Evolutionary conservation across 1,140 invertebrate genomes (phyloP).

Genomic region (Lethrus apterus): DNA sequence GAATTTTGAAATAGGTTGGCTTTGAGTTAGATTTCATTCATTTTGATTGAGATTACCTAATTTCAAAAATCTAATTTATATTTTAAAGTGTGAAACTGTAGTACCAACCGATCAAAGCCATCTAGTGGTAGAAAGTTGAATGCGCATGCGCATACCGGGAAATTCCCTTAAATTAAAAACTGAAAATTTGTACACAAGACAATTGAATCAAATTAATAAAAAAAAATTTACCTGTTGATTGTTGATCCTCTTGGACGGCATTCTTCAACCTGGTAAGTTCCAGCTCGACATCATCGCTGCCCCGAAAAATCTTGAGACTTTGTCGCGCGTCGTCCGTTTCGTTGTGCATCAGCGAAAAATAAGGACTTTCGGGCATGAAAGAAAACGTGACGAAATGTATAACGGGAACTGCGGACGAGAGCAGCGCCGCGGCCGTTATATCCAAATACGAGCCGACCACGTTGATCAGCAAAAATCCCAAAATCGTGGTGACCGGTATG

Average conservation of each 20-base stretch:
- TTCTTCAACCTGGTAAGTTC: conserved; percentile 46
- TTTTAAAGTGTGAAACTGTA: no score
- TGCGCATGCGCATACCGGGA: no score
- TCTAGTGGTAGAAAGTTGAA: no score
- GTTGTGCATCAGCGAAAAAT: conserved; percentile 53
- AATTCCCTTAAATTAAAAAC: no score
- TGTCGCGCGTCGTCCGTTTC: conserved; percentile 47
- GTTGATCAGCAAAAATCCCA: conserved; percentile 62
- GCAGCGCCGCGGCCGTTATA: conserved; percentile 47
- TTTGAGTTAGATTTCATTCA: no score
- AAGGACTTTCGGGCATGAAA: conserved; percentile 68
- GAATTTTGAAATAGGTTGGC: no score
- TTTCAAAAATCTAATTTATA: no score
- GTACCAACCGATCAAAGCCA: no score
- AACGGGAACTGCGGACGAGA: conserved; percentile 49
- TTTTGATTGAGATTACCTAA: no score
- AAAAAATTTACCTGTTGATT: no score
- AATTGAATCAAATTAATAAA: no score
- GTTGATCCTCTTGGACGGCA: conserved; percentile 16
- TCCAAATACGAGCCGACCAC: conserved; percentile 53
- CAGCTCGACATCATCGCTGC: conserved; percentile 47
- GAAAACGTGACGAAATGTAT: conserved; percentile 50
- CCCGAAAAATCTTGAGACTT: conserved; percentile 54
- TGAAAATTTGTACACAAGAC: no score
- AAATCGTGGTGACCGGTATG: conserved; percentile 26